These are phyloP conservation scores for Agrilus mali DNA, from an alignment of 2,888 invertebrate species.

Conservation along the genomic window DNA sequence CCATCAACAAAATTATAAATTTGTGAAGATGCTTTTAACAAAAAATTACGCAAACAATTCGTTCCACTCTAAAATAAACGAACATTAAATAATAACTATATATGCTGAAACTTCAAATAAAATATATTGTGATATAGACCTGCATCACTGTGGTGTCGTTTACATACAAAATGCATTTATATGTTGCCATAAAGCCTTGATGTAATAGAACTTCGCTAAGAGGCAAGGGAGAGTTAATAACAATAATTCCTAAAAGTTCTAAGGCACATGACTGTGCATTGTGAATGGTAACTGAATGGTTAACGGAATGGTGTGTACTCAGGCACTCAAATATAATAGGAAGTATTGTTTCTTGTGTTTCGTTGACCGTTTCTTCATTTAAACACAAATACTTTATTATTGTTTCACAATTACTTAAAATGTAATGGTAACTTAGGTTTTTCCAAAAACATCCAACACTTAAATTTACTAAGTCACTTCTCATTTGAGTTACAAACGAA, in stretches of 20 bases:
- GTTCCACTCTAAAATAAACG: slow-evolving; percentile 10
- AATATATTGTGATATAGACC: slow-evolving; percentile 4
- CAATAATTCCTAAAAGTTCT: slow-evolving; percentile 10
- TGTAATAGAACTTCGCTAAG: slow-evolving; percentile 11
- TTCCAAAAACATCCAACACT: too few relatives aligned
- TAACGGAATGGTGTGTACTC: slow-evolving; percentile 2
- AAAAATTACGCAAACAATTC: slow-evolving; percentile 11
- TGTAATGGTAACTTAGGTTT: slow-evolving; percentile 4
- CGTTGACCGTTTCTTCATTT: slow-evolving; percentile 8
- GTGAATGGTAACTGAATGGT: slow-evolving; percentile 5
- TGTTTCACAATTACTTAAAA: slow-evolving; percentile 5
- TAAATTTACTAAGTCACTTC: too few relatives aligned
- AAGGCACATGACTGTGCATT: slow-evolving; percentile 11
- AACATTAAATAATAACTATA: slow-evolving; percentile 1
- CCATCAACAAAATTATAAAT: slow-evolving; percentile 8
- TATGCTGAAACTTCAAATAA: not conserved
- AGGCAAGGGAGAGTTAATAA: slow-evolving; percentile 11
- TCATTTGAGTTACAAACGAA: too few relatives aligned
- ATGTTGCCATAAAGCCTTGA: slow-evolving; percentile 9
- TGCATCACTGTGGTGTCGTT: slow-evolving; percentile 10
- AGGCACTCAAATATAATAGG: slow-evolving; percentile 11
- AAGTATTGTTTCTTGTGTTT: slow-evolving; percentile 10
- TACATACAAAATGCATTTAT: slow-evolving; percentile 9
- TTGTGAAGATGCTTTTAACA: slow-evolving; percentile 9
- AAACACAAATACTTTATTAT: slow-evolving; percentile 10